Percentiles rank a stretch among this genome's conserved stretches.
These are phyloP conservation scores for Erythrolamprus reginae DNA, from an alignment of 2,113 vertebrate genomes.

Conservation along the genomic window DNA sequence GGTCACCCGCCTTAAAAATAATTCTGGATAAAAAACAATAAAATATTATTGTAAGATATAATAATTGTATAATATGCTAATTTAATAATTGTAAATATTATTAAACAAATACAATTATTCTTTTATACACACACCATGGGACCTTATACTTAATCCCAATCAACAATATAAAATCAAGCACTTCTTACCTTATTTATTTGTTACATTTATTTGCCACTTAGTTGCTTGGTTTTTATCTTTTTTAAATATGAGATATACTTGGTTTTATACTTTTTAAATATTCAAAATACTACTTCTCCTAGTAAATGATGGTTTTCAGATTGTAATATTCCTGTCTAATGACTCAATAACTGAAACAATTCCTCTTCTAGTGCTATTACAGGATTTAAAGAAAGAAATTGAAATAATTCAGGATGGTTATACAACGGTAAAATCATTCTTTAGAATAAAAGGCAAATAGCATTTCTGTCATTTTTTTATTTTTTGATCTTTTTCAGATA, in stretches of 20 bases:
- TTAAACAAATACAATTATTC: not conserved
- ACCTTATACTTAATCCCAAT: not conserved
- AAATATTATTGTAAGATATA: not conserved
- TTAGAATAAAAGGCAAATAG: not conserved
- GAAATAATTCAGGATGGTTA: not conserved
- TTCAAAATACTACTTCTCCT: not conserved
- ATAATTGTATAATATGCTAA: too few species aligned
- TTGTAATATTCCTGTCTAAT: not conserved
- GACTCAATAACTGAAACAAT: not conserved
- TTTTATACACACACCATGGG: not conserved
- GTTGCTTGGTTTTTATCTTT: not conserved
- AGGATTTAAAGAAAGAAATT: not conserved
- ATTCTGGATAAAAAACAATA: not conserved
- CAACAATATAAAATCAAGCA: not conserved
- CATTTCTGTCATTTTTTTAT: not conserved
- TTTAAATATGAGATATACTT: too few species aligned
- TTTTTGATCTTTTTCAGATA: not conserved
- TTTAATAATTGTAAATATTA: too few species aligned
- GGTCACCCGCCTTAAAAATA: not conserved
- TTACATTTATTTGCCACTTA: not conserved
- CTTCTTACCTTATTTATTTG: not conserved
- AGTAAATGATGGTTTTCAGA: not conserved
- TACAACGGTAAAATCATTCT: not conserved
- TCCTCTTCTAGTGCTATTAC: not conserved
- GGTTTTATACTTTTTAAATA: not conserved